Evolutionary conservation across 2,888 invertebrate species (phyloP), one percentile per base, ranked within the genome.

Genomic region (Tetragnatha montana): DNA sequence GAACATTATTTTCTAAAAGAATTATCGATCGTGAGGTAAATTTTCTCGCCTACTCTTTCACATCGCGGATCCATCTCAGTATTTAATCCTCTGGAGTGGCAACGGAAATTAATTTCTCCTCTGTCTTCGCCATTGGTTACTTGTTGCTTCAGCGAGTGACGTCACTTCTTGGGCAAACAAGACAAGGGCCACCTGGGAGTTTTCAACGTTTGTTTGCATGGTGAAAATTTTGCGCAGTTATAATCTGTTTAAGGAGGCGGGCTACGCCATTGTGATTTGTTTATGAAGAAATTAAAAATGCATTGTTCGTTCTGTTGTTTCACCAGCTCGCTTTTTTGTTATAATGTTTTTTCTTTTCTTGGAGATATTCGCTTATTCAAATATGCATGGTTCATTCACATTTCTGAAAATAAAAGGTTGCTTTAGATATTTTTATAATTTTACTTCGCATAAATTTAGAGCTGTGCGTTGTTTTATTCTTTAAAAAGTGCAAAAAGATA

Each of bases 21-120:
- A 35, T 60, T 83, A 83, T 83, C 51, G 83, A 83, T 83, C 83
- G 68, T 49, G 22, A 75, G 22, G 35, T 69, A n/a, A 74, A 75
- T 75, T 78, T 76, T 70, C 69, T 81, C 81, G n/a, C 47, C 50
- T 21, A 14, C 71, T 19, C 79, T 49, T 8, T 19, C 79, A 73
- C n/a, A 49, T 17, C 51, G 22, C n/a, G 6, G 49, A 50, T 19
- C 19, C n/a, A 73, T 73, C 68, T 12, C n/a, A 14, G 22, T 84
- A 84, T 89, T 89, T 89, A 89, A 89, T 84, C 84, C 84, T 89
- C 49, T 21, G 51, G 79, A 35, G 49, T 80, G 79, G 83, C 70
- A 84, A 80, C 74, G 73, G 60, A 60, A 84, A 89, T 89, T 84
- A 89, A 89, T 89, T 89, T 88, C 21, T 50, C 68, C 80, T 84